Conservation (phyloP, 92 coral and sea anemone genomes). For the Zoanthus sociatus region DNA sequence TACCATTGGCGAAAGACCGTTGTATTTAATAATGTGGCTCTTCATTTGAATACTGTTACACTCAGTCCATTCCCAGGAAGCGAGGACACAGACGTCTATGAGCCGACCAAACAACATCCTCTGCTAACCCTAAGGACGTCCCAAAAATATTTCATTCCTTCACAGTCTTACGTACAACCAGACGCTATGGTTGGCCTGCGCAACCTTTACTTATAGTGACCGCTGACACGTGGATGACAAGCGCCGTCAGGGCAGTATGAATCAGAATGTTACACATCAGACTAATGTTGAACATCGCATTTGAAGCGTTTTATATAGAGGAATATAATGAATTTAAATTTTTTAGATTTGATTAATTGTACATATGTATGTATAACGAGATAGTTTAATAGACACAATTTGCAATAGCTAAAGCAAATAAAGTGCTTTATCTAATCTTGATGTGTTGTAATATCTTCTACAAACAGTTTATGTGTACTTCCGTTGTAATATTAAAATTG, state of each 20-base stretch:
- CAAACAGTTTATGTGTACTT: too few species aligned
- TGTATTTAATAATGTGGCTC: constrained; percentile 82
- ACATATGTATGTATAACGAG: too few species aligned
- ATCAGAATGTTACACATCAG: neutral
- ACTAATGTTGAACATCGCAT: too few species aligned
- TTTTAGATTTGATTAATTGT: too few species aligned
- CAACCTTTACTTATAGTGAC: constrained; percentile 10
- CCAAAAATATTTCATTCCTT: constrained; percentile 94
- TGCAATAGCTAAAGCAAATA: too few species aligned
- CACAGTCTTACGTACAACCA: constrained; percentile 79
- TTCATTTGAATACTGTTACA: constrained; percentile 91
- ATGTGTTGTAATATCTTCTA: too few species aligned
- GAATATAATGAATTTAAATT: too few species aligned
- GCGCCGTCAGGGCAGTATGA: neutral
- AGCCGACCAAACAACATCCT: constrained; percentile 79
- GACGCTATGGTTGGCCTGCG: constrained; percentile 19
- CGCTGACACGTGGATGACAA: neutral
- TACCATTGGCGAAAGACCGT: constrained; percentile 77
- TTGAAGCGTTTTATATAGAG: too few species aligned
- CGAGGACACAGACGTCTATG: constrained; percentile 80
- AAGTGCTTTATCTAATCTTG: too few species aligned
- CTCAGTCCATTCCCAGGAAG: constrained; percentile 90
- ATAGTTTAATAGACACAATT: too few species aligned
- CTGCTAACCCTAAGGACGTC: constrained; percentile 88
- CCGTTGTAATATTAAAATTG: too few species aligned